These are phyloP conservation scores for Propsilocerus akamusi DNA, from an alignment of 1,140 invertebrate species.

Conservation along the genomic window DNA sequence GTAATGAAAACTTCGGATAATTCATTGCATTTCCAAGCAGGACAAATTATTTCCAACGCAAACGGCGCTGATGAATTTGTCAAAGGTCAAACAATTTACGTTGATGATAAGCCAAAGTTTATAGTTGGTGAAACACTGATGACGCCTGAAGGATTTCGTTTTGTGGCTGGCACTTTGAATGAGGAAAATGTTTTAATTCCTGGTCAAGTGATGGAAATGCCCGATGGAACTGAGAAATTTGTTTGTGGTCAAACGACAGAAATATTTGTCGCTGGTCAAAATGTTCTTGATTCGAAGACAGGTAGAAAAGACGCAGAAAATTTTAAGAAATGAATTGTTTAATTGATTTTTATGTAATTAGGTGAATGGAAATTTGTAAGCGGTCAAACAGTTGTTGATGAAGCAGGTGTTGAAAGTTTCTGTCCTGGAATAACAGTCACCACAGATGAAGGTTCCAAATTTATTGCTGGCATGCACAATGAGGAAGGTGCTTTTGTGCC, in stretches of 20 bases:
- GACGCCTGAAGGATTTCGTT: conserved; percentile 41
- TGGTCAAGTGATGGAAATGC: conserved; percentile 44
- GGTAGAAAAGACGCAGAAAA: conserved; percentile 19
- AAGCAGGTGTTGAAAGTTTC: conserved; percentile 41
- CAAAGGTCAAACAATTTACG: conserved; percentile 42
- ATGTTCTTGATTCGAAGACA: conserved; percentile 20
- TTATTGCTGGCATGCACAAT: conserved; percentile 43
- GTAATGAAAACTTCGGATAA: background rate
- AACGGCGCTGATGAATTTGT: conserved; percentile 40
- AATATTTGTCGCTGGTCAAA: conserved; percentile 44
- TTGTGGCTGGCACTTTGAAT: conserved; percentile 37
- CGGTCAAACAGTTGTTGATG: conserved; percentile 42
- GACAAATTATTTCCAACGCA: conserved; percentile 47
- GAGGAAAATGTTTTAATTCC: conserved; percentile 32
- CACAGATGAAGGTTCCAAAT: conserved; percentile 32
- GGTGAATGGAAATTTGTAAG: conserved; percentile 34
- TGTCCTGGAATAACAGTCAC: conserved; percentile 38
- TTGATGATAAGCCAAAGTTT: conserved; percentile 36
- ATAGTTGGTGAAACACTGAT: conserved; percentile 43
- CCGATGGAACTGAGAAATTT: conserved; percentile 32
- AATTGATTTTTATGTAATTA: too few relatives aligned
- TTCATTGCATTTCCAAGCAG: conserved; percentile 20
- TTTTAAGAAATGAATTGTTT: too few relatives aligned
- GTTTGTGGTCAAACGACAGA: conserved; percentile 37
- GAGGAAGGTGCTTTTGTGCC: conserved; percentile 38